Conservation (phyloP, 2,113 vertebrate species). For the Columba janthina region DNA sequence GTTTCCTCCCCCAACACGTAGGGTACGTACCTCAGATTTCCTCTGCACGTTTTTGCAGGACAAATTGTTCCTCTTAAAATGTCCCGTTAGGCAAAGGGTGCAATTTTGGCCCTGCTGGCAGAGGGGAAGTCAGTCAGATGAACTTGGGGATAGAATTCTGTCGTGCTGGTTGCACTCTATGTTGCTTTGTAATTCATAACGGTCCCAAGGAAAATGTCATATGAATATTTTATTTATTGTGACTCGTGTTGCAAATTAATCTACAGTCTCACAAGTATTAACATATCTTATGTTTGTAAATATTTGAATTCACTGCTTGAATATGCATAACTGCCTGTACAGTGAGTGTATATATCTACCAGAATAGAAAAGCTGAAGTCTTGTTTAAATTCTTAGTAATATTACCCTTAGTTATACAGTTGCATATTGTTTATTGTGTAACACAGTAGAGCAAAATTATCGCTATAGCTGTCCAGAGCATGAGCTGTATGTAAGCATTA, state of each 20-base stretch:
- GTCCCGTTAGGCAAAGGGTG: neutral
- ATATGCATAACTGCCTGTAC: neutral
- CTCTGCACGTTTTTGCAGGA: neutral
- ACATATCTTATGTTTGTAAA: neutral
- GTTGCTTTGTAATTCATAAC: neutral
- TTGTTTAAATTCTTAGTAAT: neutral
- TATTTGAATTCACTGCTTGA: neutral
- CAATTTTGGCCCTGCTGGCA: neutral
- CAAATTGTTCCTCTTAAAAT: neutral
- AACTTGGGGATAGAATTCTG: rapidly evolving
- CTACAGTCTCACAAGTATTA: neutral
- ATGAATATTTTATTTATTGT: neutral
- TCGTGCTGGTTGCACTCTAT: rapidly evolving
- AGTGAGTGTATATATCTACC: rapidly evolving
- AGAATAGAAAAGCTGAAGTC: neutral
- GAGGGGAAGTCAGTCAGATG: too few relatives aligned
- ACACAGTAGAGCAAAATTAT: neutral
- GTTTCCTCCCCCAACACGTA: neutral
- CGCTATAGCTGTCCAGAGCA: too few relatives aligned
- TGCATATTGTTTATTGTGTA: neutral
- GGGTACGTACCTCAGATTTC: neutral
- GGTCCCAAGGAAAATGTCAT: neutral
- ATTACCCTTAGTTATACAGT: neutral
- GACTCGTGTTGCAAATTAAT: neutral
- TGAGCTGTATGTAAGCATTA: neutral